phyloP scores from a whole-genome alignment of 2,797 vertebrate species.

The Myioborus miniatus region DNA sequence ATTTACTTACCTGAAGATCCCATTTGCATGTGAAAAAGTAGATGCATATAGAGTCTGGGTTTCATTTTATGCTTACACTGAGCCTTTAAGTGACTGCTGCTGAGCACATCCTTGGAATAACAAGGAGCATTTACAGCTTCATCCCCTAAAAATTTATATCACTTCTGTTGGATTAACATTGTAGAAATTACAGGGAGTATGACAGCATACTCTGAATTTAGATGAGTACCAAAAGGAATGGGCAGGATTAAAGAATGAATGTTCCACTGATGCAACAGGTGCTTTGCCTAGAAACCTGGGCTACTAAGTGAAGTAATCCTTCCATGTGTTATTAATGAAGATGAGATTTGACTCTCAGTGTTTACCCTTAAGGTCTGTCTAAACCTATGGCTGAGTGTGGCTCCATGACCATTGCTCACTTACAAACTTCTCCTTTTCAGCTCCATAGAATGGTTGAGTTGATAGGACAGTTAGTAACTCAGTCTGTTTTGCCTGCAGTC shows the following conservation, averaged over 20 bases:
- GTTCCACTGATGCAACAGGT: background rate
- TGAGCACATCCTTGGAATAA: background rate
- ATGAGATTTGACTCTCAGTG: background rate
- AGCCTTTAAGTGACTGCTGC: background rate
- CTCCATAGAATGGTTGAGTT: background rate
- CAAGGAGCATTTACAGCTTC: background rate
- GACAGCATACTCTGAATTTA: background rate
- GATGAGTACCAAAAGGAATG: background rate
- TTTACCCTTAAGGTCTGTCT: background rate
- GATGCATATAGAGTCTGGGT: background rate
- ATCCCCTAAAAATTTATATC: background rate
- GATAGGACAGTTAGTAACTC: background rate
- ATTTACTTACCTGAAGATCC: conserved; percentile 21
- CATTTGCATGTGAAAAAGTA: conserved; percentile 27
- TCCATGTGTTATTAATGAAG: background rate
- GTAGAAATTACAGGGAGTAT: background rate
- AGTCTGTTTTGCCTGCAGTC: background rate
- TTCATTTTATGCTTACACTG: conserved; percentile 12
- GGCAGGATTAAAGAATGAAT: background rate
- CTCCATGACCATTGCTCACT: background rate
- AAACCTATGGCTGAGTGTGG: background rate
- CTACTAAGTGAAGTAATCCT: background rate
- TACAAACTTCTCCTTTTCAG: background rate
- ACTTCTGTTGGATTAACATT: background rate
- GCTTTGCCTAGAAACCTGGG: background rate